Base-by-base conservation (phyloP, 1,140 invertebrate species). In the Rhagoletis zephyria region DNA sequence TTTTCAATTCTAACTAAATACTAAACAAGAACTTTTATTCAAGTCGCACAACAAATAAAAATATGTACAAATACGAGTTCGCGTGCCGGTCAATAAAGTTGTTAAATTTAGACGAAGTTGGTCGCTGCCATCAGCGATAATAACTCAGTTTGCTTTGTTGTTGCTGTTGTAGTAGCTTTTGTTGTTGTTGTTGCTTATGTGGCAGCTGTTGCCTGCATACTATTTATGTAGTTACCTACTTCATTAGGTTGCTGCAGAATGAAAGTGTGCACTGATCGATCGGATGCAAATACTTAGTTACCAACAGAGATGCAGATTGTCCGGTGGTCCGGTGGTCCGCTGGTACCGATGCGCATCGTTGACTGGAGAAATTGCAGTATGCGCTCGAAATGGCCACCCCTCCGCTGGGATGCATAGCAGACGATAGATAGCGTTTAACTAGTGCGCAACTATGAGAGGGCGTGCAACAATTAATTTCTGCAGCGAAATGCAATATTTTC, bases 331-430 rank as follows among this genome's bases (percentile, higher is more conserved):
- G n/a, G 4, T 16, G 74, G 2, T 56, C 45, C 14, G 48, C 19
- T 81, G 74, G 74, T 42, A 81, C 74, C 74, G 74, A 19, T 81
- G 74, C 74, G 74, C 74, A 3, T 56, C 74, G 74, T 30, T 81
- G 74, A n/a, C 19, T 81, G n/a, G 74, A 81, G 74, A 81, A 81
- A 81, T 81, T 81, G 51, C 1, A 30, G 30, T 81, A 30, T 59
- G 45, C n/a, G 9, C 42, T 30, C 4, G n/a, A 51, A 81, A 81
- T 81, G 45, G 74, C 74, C 74, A 81, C 74, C 74, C 48, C 19
- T 51, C 10, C n/a, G n/a, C 56, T 81, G 40, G 74, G 48, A 30
- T 30, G 19, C 1, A 59, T 42, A 56, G 2, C 74, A 81, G 4
- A 42, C 74, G 30, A 30, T 30, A 30, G 30, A n/a, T 5, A n/a